Conservation (phyloP, 2,113 vertebrate genomes). For the Hemiprocne comata region DNA sequence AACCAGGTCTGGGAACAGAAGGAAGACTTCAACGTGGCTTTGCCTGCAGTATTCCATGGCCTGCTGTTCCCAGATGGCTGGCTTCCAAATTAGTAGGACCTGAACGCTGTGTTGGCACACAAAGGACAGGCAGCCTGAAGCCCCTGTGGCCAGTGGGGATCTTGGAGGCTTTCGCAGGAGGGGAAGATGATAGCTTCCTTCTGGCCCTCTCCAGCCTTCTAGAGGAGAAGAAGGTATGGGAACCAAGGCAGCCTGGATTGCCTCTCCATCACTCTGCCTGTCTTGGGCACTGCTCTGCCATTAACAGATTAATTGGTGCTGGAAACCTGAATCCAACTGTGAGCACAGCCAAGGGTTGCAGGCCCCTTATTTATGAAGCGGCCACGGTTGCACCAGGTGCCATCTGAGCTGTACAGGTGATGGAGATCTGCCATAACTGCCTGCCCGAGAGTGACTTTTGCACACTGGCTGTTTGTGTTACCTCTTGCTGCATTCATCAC, state of each 20-base stretch:
- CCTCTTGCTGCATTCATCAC: not conserved
- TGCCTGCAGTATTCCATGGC: not conserved
- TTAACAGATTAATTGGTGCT: not conserved
- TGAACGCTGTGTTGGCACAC: rapidly evolving
- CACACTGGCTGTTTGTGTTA: not conserved
- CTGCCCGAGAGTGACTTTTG: not conserved
- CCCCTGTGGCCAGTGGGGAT: not conserved
- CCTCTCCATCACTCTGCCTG: not conserved
- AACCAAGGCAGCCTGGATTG: not conserved
- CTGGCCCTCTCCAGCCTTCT: not conserved
- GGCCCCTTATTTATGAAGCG: not conserved
- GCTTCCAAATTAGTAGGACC: not conserved
- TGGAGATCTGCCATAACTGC: not conserved
- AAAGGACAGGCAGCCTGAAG: not conserved
- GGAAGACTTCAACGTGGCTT: not conserved
- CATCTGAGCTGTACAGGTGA: not conserved
- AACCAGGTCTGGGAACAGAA: not conserved
- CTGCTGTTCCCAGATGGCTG: not conserved
- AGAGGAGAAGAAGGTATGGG: not conserved
- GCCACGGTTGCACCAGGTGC: not conserved
- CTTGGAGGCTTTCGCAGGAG: not conserved
- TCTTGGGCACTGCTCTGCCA: too few relatives aligned
- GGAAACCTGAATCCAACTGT: not conserved
- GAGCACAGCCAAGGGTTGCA: not conserved
- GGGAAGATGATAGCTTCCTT: not conserved